These are phyloP conservation scores for Protaetia brevitarsis DNA, from an alignment of 1,140 invertebrate species.

Conservation along the genomic window DNA sequence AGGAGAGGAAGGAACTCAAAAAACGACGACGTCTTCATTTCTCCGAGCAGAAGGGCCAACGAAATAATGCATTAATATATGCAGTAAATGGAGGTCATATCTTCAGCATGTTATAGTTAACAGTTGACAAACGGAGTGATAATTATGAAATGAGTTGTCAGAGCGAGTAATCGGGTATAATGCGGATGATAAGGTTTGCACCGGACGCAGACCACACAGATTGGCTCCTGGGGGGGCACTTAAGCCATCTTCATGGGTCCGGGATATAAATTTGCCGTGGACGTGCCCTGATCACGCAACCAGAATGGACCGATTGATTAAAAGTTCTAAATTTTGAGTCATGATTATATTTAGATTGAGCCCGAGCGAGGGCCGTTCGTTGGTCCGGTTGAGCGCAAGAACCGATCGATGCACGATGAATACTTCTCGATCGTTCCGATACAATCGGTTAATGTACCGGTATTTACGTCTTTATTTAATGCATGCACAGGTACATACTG, in stretches of 20 bases:
- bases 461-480: constrained; percentile 4
- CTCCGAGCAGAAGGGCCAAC: background rate
- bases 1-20: background rate
- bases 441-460: background rate
- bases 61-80: constrained; percentile 13
- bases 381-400: background rate
- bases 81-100: constrained; percentile 16
- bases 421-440: constrained; percentile 3
- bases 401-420: background rate
- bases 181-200: constrained; percentile 39
- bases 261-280: constrained; percentile 38
- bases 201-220: constrained; percentile 40
- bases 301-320: constrained; percentile 40
- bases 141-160: constrained; percentile 34
- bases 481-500: background rate
- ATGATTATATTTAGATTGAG: constrained; percentile 31
- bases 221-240: constrained; percentile 39
- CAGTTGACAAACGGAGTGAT: constrained; percentile 36
- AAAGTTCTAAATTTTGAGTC: constrained; percentile 38
- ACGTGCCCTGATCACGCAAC: constrained; percentile 41
- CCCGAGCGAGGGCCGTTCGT: background rate
- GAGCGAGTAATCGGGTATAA: constrained; percentile 32
- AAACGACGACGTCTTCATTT: constrained; percentile 9
- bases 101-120: constrained; percentile 21
- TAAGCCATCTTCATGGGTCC: constrained; percentile 42